Evolutionary conservation across 1,140 invertebrate genomes (phyloP).

Genomic region (Sitobion miscanthi): DNA sequence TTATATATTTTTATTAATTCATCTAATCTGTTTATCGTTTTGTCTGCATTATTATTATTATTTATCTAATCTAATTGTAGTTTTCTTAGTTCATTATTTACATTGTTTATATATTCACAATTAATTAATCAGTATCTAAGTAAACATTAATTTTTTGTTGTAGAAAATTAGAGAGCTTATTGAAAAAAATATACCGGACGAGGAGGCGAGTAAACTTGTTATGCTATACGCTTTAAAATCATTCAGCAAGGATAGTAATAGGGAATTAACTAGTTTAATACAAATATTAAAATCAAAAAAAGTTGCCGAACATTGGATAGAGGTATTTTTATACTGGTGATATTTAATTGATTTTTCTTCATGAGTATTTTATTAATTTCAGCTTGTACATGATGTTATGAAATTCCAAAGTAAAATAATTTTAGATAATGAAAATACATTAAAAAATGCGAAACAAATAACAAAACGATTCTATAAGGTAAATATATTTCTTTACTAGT

Average conservation of each 20-base stretch:
- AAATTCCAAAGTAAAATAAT: slow-evolving; percentile 84
- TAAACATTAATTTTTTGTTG: not conserved
- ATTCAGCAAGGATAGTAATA: slow-evolving; percentile 87
- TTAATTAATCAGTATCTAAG: not conserved
- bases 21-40: not conserved
- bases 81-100: not conserved
- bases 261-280: slow-evolving; percentile 76
- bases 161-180: slow-evolving; percentile 60
- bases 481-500: slow-evolving; percentile 31
- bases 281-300: slow-evolving; percentile 73
- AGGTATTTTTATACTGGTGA: slow-evolving; percentile 61
- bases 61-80: not conserved
- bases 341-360: not conserved
- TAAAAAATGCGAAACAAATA: slow-evolving; percentile 87
- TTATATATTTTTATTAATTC: not conserved
- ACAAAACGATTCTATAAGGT: slow-evolving; percentile 91
- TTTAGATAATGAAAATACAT: slow-evolving; percentile 80
- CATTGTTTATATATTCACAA: no score
- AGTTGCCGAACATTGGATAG: slow-evolving; percentile 67
- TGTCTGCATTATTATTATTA: no score
- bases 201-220: slow-evolving; percentile 87
- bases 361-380: slow-evolving; percentile 58
- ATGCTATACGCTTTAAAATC: slow-evolving; percentile 93
- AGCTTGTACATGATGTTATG: slow-evolving; percentile 75
- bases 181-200: slow-evolving; percentile 74